Percentiles rank a stretch among this genome's conserved stretches.
Evolutionary conservation across 2,888 invertebrate species (phyloP).

Genomic region (Pammene fasciana): DNA sequence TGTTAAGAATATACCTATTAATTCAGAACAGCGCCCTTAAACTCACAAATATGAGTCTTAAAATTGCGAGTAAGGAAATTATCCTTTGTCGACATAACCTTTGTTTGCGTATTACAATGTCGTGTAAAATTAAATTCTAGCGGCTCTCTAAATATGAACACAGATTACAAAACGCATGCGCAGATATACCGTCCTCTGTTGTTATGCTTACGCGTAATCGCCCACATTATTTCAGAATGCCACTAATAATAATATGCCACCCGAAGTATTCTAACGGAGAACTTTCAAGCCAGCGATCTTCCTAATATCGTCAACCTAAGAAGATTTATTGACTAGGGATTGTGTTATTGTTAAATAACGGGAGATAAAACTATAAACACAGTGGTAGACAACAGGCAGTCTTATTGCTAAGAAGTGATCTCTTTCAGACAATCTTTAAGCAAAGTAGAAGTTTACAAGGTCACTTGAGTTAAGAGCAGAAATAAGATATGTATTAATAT

Average conservation of each 20-base stretch:
- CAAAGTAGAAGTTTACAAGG: too few species aligned
- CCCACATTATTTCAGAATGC: not conserved
- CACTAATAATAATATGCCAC: not conserved
- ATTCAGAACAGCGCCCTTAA: not conserved
- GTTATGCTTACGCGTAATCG: not conserved
- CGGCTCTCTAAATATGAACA: constrained; percentile 2
- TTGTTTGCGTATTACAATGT: constrained; percentile 33
- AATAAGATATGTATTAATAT: too few species aligned
- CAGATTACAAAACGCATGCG: not conserved
- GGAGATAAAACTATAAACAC: too few species aligned
- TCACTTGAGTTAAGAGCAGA: too few species aligned
- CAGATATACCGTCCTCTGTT: not conserved
- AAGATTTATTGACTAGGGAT: too few species aligned
- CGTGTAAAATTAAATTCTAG: constrained; percentile 35
- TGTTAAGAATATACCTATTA: too few species aligned
- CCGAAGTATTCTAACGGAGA: not conserved
- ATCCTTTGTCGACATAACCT: constrained; percentile 18
- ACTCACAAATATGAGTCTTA: constrained; percentile 1
- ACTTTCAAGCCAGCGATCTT: too few species aligned
- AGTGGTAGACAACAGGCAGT: too few species aligned
- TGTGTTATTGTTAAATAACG: too few species aligned
- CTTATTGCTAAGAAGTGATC: too few species aligned
- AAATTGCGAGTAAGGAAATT: constrained; percentile 18
- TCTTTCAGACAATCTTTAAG: too few species aligned
- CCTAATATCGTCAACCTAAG: too few species aligned